Evolutionary conservation across 2,888 invertebrate species (phyloP).

Genomic region (Pomacea canaliculata): DNA sequence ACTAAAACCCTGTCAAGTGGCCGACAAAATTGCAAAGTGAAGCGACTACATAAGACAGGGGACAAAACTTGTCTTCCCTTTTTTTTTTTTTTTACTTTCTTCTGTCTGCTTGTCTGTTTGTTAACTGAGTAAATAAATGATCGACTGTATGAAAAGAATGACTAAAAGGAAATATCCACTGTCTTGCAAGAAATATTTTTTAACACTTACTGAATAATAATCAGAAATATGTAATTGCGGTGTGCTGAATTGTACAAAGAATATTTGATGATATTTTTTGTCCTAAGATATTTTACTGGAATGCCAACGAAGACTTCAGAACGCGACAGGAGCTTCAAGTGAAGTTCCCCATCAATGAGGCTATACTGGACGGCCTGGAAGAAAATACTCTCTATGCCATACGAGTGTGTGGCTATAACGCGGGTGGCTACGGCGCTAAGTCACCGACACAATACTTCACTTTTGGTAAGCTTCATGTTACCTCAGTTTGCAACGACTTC

Average conservation of each 20-base stretch:
- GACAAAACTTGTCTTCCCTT: not conserved
- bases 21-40: no score
- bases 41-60: no score
- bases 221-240: no score
- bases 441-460: constrained; percentile 36
- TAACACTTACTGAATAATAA: no score
- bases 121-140: no score
- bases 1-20: not conserved
- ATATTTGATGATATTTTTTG: no score
- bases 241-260: no score
- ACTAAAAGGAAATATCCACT: no score
- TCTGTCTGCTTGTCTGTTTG: no score
- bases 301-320: constrained; percentile 27
- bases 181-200: no score
- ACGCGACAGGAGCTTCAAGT: constrained; percentile 9
- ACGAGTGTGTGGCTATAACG: constrained; percentile 26
- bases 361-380: constrained; percentile 22
- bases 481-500: no score
- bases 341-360: not conserved
- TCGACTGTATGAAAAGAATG: no score
- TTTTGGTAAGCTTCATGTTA: constrained; percentile 26
- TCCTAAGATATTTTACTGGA: constrained; percentile 30
- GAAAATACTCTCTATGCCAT: constrained; percentile 28
- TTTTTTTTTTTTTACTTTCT: not conserved
- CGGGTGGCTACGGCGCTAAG: constrained; percentile 32